Evolutionary conservation across 2,888 invertebrate genomes (phyloP).

Genomic region (Parasteatoda lunata): DNA sequence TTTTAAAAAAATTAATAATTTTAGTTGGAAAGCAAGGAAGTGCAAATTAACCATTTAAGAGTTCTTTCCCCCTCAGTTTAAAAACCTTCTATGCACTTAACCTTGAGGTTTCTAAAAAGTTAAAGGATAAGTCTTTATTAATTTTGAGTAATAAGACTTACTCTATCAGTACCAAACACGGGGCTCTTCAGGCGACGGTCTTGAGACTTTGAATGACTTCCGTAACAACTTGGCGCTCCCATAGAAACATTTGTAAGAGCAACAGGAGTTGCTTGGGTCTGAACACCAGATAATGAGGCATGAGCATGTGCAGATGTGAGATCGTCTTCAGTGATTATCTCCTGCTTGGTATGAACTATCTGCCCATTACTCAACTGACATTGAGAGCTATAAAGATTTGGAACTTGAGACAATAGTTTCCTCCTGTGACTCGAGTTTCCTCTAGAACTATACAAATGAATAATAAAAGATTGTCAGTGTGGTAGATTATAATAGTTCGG

Average conservation of each 20-base stretch:
- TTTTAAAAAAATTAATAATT: too few relatives aligned
- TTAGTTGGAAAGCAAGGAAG: too few relatives aligned
- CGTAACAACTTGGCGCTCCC: constrained; percentile 14
- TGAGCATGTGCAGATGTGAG: constrained; percentile 26
- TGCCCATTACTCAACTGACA: constrained; percentile 27
- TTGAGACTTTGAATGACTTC: constrained; percentile 36
- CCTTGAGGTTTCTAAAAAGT: too few relatives aligned
- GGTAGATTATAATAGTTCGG: too few relatives aligned
- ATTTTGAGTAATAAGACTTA: background rate
- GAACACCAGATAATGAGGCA: background rate
- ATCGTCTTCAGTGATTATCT: constrained; percentile 62
- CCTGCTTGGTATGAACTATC: constrained; percentile 63
- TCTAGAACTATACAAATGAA: constrained; percentile 69
- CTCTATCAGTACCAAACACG: constrained; percentile 57
- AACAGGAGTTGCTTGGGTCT: constrained; percentile 27
- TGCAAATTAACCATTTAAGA: too few relatives aligned
- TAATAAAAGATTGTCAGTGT: too few relatives aligned
- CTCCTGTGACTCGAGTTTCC: constrained; percentile 82
- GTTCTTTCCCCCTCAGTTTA: too few relatives aligned
- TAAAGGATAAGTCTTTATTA: too few relatives aligned
- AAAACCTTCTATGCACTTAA: too few relatives aligned
- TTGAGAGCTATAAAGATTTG: constrained; percentile 76
- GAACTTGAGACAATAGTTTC: constrained; percentile 88
- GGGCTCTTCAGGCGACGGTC: constrained; percentile 59
- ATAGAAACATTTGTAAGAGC: constrained; percentile 38